Percentiles rank a stretch among this genome's conserved stretches.
These are phyloP conservation scores for Papilio machaon DNA, from an alignment of 1,140 invertebrate species.

Conservation along the genomic window DNA sequence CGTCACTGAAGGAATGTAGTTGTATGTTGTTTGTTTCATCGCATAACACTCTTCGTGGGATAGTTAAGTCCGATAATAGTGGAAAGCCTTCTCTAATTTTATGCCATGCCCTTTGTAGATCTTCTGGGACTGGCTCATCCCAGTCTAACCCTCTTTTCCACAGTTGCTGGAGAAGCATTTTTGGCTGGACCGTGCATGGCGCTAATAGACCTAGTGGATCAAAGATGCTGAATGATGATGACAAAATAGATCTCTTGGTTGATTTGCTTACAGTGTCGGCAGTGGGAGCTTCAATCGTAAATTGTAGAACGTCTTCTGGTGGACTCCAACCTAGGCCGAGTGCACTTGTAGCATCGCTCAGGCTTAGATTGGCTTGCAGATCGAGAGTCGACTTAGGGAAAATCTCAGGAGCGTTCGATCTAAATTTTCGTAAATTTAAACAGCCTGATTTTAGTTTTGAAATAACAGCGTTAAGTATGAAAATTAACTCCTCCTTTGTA, in stretches of 20 bases:
- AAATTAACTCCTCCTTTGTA: slow-evolving; percentile 37
- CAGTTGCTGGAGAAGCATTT: slow-evolving; percentile 74
- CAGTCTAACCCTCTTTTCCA: slow-evolving; percentile 67
- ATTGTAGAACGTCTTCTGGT: slow-evolving; percentile 40
- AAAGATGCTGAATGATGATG: slow-evolving; percentile 56
- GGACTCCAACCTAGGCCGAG: slow-evolving; percentile 47
- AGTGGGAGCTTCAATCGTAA: slow-evolving; percentile 33
- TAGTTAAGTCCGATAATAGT: slow-evolving; percentile 25
- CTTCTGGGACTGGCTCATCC: slow-evolving; percentile 64
- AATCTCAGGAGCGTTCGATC: slow-evolving; percentile 27
- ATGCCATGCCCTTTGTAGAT: slow-evolving; percentile 41
- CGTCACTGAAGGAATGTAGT: slow-evolving; percentile 49
- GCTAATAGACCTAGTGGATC: slow-evolving; percentile 77
- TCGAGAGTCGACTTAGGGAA: slow-evolving; percentile 10
- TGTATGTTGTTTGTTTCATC: slow-evolving; percentile 40
- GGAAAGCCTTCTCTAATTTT: slow-evolving; percentile 37
- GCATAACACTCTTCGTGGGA: slow-evolving; percentile 44
- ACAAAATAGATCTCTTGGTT: slow-evolving; percentile 37
- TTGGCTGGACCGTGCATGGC: slow-evolving; percentile 56
- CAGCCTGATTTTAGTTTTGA: slow-evolving; percentile 37
- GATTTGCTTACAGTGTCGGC: slow-evolving; percentile 9
- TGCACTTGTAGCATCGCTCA: slow-evolving; percentile 29
- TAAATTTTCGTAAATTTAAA: slow-evolving; percentile 45
- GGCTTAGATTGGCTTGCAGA: slow-evolving; percentile 1
- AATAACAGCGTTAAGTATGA: slow-evolving; percentile 39